Base-by-base conservation (phyloP, 1,140 invertebrate genomes). In the Meteorus sp. region DNA sequence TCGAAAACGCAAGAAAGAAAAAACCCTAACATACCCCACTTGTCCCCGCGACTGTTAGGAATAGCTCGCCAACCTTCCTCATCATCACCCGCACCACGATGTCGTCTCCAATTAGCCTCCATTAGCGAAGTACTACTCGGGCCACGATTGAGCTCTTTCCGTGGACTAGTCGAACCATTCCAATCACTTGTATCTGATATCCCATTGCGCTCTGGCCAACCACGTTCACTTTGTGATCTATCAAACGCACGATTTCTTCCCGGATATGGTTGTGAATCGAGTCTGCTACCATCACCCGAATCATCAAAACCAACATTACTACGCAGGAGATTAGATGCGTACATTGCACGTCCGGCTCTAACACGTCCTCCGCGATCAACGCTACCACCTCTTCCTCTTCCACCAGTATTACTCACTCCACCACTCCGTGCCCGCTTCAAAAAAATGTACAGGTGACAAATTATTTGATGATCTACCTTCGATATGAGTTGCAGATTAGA, bases 181-280 rank as follows among this genome's bases (percentile, higher is more conserved):
- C 86, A 87, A 48, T 87, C 84, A 2, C 76, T 73, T 48, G 77
- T 53, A 69, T 82, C 75, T n/a, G 81, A 78, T n/a, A 75, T 83
- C 1, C 86, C 86, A 68, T 88, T 88, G 55, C 86, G 68, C 64
- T 88, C 86, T 37, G 76, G 77, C 85, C 86, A 88, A 19, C 76
- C 75, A 2, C 84, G 75, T 61, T 82, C 80, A 37, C 65, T 77
- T 66, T 78, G 77, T 62, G 75, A 77, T 63, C 77, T 76, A 59
- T 80, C 77, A 31, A 77, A 80, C 22, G 72, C 67, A 39, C 78
- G 68, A 35, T 65, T 72, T 70, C 78, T 74, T 55, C 61, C 59
- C 73, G 70, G 67, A 66, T 77, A 79, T 59, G 76, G 60, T 56
- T 76, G 76, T 65, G 73, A 50, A 8, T 79, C 78, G 13, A 68